These are phyloP conservation scores for Porites cylindrica DNA, from an alignment of 92 coral and sea anemone genomes.

Conservation along the genomic window DNA sequence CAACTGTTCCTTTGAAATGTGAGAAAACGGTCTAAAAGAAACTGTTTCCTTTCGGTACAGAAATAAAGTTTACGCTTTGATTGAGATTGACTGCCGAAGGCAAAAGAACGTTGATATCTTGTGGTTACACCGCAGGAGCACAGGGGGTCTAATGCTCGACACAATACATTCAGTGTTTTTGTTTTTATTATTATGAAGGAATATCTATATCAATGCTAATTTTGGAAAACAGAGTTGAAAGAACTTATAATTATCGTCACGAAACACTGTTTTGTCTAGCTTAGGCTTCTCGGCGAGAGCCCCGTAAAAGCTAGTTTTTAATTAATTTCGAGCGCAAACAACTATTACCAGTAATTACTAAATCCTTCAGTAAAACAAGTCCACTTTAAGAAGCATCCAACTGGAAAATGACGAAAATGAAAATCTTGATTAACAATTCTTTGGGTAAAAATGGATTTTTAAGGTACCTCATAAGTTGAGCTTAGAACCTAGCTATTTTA, in stretches of 20 bases:
- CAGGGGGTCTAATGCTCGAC: background rate
- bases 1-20: too few species aligned
- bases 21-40: too few species aligned
- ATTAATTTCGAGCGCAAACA: background rate
- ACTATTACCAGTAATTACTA: too few species aligned
- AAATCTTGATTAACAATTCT: background rate
- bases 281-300: too few species aligned
- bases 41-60: background rate
- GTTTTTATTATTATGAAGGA: background rate
- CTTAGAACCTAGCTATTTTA: background rate
- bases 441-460: background rate
- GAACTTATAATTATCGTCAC: background rate
- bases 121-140: slow-evolving; percentile 1
- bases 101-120: background rate
- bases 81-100: background rate
- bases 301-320: background rate
- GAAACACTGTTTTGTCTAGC: background rate
- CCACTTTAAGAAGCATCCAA: slow-evolving; percentile 16
- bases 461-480: background rate
- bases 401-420: slow-evolving; percentile 3
- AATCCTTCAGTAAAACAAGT: background rate
- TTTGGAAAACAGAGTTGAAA: slow-evolving; percentile 8
- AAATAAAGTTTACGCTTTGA: slow-evolving; percentile 3
- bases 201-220: background rate
- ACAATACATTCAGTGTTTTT: slow-evolving; percentile 2